phyloP scores from a whole-genome alignment of 2,797 vertebrate species.

The Bufotes viridis region DNA sequence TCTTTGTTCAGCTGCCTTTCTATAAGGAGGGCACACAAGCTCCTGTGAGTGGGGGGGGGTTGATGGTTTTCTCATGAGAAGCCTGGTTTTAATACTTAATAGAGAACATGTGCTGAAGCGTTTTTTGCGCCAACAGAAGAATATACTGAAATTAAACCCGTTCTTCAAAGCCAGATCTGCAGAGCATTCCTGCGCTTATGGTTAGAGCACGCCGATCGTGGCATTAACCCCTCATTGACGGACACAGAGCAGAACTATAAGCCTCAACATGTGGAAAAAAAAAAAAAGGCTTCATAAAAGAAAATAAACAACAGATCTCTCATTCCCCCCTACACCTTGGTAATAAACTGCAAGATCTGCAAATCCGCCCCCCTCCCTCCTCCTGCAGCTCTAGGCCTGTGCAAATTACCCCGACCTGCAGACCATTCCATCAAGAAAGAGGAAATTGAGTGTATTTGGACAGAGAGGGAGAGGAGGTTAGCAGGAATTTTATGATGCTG shows the following conservation, averaged over 20 bases:
- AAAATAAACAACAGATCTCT: slow-evolving; percentile 6
- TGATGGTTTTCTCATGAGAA: slow-evolving; percentile 56
- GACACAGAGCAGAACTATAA: background rate
- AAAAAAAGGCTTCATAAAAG: background rate
- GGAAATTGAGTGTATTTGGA: slow-evolving; percentile 56
- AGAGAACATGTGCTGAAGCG: slow-evolving; percentile 52
- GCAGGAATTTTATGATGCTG: slow-evolving; percentile 48
- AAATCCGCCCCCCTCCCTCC: background rate
- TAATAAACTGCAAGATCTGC: background rate
- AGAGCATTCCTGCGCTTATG: slow-evolving; percentile 39
- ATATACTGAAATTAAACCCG: slow-evolving; percentile 53
- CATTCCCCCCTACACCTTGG: background rate
- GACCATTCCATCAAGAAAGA: slow-evolving; percentile 42
- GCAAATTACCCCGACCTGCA: slow-evolving; percentile 26
- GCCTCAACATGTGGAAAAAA: background rate
- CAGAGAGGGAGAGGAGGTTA: background rate
- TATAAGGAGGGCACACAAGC: slow-evolving; percentile 14
- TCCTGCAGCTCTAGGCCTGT: background rate
- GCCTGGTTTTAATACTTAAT: slow-evolving; percentile 48
- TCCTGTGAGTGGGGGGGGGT: background rate
- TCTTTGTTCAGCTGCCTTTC: background rate
- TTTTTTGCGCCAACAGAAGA: slow-evolving; percentile 41
- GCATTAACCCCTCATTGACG: slow-evolving; percentile 23
- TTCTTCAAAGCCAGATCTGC: slow-evolving; percentile 39
- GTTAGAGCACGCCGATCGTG: slow-evolving; percentile 4